A percentile compares a stretch with the other conserved stretches of the same genome.
Conservation (phyloP, 2,888 invertebrate species). For the Eilema caniola region DNA sequence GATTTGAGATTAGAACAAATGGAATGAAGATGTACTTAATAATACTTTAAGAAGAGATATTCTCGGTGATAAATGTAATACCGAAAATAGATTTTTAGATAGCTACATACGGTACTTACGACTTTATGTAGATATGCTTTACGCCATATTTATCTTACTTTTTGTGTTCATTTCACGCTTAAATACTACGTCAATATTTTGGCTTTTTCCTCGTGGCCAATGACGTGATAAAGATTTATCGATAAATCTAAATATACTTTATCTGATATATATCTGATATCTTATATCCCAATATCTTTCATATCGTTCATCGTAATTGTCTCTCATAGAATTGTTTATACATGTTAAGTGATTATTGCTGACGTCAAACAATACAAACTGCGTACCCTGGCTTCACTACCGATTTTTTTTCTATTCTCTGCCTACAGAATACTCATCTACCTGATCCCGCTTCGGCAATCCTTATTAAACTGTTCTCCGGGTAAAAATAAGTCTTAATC, state of each 20-base stretch:
- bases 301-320: neutral
- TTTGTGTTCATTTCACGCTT: too few relatives aligned
- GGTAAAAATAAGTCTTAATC: too few relatives aligned
- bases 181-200: constrained; percentile 1
- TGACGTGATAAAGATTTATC: constrained; percentile 4
- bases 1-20: constrained; percentile 34
- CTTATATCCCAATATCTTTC: constrained; percentile 2
- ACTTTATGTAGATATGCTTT: too few relatives aligned
- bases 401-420: too few relatives aligned
- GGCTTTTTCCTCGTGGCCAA: too few relatives aligned
- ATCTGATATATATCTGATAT: constrained; percentile 1
- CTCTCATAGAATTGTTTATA: constrained; percentile 1
- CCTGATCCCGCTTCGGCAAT: too few relatives aligned
- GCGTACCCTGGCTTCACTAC: too few relatives aligned
- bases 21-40: constrained; percentile 23
- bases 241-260: neutral
- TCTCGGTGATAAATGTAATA: constrained; percentile 5
- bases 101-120: too few relatives aligned
- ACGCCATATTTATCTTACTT: too few relatives aligned
- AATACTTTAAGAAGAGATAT: constrained; percentile 17
- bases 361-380: neutral
- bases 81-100: neutral
- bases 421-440: too few relatives aligned
- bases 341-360: neutral
- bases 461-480: too few relatives aligned